phyloP scores from a whole-genome alignment of 2,113 vertebrate genomes.

The Cephalopterus ornatus region DNA sequence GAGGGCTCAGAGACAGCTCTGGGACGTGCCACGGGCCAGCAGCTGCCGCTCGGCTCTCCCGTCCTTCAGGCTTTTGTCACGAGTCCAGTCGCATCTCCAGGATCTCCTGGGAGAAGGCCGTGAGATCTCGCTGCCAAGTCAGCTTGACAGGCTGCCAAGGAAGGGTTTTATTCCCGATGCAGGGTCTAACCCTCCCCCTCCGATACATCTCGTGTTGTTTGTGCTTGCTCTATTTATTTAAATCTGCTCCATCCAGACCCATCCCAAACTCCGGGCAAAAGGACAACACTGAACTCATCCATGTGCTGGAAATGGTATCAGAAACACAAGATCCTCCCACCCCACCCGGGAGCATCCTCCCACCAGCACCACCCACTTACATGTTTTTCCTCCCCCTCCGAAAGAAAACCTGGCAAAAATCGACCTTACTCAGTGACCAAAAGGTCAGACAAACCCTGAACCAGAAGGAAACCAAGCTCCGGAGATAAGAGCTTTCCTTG shows the following conservation, averaged over 20 bases:
- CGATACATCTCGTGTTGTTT: background rate
- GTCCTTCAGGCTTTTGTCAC: background rate
- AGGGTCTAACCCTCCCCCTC: background rate
- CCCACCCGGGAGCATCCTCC: background rate
- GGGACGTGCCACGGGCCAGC: accelerated
- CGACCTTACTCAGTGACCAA: background rate
- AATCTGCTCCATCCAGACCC: constrained; percentile 22
- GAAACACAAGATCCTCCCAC: background rate
- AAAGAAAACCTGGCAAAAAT: constrained; percentile 32
- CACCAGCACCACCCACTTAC: constrained; percentile 21
- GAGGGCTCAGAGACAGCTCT: background rate
- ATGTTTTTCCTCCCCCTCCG: background rate
- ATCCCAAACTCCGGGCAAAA: constrained; percentile 36
- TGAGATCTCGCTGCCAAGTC: background rate
- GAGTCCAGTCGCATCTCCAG: background rate
- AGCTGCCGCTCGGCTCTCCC: background rate
- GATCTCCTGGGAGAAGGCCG: constrained; percentile 5
- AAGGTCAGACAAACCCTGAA: constrained; percentile 46
- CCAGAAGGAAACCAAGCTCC: constrained; percentile 21
- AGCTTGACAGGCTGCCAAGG: background rate
- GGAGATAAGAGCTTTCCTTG: constrained; percentile 16
- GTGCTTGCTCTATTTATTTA: background rate
- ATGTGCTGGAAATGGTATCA: background rate
- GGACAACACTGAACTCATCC: constrained; percentile 41
- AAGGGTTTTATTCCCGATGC: background rate